Conservation (phyloP, 2,888 invertebrate species). For the Oeneis ivallda region DNA sequence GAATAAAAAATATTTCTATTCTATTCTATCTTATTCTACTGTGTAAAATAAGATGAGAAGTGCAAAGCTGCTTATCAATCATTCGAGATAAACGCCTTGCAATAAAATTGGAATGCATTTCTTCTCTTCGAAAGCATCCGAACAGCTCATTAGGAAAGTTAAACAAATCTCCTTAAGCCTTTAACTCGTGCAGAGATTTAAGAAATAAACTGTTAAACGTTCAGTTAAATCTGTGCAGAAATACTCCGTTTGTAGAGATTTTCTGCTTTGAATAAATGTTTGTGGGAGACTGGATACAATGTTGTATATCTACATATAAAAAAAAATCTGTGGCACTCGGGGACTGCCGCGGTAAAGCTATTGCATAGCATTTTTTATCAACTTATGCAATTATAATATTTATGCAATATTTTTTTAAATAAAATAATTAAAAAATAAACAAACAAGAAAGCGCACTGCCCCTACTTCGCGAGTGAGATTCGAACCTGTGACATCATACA, state of each 20-base stretch:
- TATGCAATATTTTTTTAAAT: too few species aligned
- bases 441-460: too few species aligned
- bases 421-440: too few species aligned
- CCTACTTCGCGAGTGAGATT: too few species aligned
- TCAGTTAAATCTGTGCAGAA: constrained; percentile 9
- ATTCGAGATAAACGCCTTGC: neutral
- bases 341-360: too few species aligned
- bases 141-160: constrained; percentile 16
- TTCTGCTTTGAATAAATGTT: neutral
- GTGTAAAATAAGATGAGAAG: neutral
- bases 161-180: constrained; percentile 16
- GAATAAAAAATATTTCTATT: too few species aligned
- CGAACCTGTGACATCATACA: too few species aligned
- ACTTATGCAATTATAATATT: too few species aligned
- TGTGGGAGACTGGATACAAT: neutral
- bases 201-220: constrained; percentile 14
- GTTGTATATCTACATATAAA: too few species aligned
- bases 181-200: neutral
- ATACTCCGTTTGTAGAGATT: neutral
- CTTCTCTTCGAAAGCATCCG: constrained; percentile 2
- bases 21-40: too few species aligned
- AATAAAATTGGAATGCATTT: neutral
- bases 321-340: too few species aligned
- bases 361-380: too few species aligned
- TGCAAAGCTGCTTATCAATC: neutral